Conservation (phyloP, 2,113 vertebrate species). For the Tragelaphus scriptus region DNA sequence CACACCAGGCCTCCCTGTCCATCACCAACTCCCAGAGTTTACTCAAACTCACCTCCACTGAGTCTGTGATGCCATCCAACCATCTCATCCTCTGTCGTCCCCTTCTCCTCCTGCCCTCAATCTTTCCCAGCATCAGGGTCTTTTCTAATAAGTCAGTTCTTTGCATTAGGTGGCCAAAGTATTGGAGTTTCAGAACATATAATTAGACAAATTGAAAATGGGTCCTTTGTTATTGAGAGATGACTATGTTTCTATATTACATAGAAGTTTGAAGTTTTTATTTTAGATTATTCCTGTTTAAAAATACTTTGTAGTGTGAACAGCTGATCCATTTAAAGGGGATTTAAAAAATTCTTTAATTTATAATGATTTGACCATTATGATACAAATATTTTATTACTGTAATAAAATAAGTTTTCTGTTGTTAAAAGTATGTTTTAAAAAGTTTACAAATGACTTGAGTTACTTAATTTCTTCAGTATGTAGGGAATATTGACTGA, state of each 20-base stretch:
- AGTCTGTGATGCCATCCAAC: neutral
- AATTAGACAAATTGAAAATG: neutral
- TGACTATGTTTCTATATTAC: neutral
- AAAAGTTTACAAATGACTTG: slow-evolving; percentile 10
- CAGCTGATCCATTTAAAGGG: slow-evolving; percentile 9
- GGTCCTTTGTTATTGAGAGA: neutral
- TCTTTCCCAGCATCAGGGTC: neutral
- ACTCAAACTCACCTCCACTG: neutral
- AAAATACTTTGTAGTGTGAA: neutral
- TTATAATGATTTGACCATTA: neutral
- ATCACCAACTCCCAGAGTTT: neutral
- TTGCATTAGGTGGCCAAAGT: neutral
- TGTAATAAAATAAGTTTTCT: slow-evolving; percentile 5
- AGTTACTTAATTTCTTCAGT: slow-evolving; percentile 13
- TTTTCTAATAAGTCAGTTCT: neutral
- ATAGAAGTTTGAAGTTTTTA: neutral
- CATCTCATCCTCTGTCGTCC: neutral
- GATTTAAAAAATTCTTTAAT: neutral
- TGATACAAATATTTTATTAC: neutral
- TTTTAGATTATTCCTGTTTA: neutral
- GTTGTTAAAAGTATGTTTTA: neutral
- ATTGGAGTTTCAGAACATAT: neutral
- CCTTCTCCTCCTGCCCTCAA: neutral
- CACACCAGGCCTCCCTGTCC: neutral
- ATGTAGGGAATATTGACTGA: slow-evolving; percentile 25